Evolutionary conservation across 2,113 vertebrate genomes (phyloP).

Genomic region (Mormoops blainvillei): DNA sequence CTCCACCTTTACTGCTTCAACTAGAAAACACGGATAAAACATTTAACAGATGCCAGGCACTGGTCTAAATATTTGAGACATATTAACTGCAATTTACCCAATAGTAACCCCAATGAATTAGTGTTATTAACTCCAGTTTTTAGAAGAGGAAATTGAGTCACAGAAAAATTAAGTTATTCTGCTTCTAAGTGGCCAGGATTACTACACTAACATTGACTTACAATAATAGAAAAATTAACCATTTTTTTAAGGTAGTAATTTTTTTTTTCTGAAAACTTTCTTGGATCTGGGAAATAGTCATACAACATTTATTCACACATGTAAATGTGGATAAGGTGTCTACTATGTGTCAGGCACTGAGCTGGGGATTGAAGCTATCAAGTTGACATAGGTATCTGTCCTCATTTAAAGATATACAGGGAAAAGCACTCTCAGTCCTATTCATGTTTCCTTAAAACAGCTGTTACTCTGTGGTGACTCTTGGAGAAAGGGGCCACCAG

Average conservation of each 20-base stretch:
- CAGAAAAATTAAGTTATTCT: conserved; percentile 10
- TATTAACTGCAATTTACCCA: conserved; percentile 10
- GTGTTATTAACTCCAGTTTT: conserved; percentile 20
- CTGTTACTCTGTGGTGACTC: neutral
- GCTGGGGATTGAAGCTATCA: too few species aligned
- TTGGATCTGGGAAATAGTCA: neutral
- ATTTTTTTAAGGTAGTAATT: neutral
- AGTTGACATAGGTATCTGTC: neutral
- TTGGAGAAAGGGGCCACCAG: neutral
- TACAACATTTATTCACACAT: neutral
- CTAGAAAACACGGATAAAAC: neutral
- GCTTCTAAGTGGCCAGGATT: neutral
- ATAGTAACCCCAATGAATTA: neutral
- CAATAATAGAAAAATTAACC: neutral
- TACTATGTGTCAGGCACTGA: neutral
- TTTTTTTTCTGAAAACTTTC: neutral
- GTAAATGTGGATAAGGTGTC: neutral
- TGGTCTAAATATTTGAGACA: neutral
- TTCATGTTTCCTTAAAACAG: neutral
- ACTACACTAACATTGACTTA: neutral
- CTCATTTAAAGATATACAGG: neutral
- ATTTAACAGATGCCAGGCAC: neutral
- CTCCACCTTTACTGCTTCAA: neutral
- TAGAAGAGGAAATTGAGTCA: conserved; percentile 45
- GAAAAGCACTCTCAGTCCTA: neutral